Evolutionary conservation across 2,113 vertebrate genomes (phyloP).

Genomic region (Pseudopipra pipra): DNA sequence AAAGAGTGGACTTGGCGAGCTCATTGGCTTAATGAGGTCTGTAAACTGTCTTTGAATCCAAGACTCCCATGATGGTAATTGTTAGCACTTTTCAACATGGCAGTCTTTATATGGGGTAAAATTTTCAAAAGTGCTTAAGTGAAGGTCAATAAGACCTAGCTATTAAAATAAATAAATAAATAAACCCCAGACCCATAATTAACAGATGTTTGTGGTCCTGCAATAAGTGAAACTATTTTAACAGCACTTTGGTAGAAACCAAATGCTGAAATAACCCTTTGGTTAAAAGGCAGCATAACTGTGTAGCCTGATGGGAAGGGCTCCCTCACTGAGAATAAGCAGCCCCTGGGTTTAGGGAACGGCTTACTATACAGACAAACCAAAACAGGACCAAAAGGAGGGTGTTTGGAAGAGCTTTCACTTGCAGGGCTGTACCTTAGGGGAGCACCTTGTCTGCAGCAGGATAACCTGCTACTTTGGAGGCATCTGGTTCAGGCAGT

Average conservation of each 20-base stretch:
- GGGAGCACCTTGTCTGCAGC: background rate
- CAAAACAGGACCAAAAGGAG: background rate
- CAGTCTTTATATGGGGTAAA: constrained; percentile 24
- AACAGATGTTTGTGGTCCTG: constrained; percentile 62
- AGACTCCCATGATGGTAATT: constrained; percentile 6
- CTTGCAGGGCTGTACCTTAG: background rate
- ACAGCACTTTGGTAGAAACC: constrained; percentile 45
- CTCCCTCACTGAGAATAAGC: background rate
- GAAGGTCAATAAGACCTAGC: constrained; percentile 36
- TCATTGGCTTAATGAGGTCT: constrained; percentile 31
- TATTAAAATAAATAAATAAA: constrained; percentile 55
- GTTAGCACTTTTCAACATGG: constrained; percentile 21
- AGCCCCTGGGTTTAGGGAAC: background rate
- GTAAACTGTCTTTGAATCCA: constrained; percentile 30
- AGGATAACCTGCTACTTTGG: background rate
- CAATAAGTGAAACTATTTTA: constrained; percentile 67
- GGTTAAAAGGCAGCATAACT: background rate
- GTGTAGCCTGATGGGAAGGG: background rate
- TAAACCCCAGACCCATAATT: constrained; percentile 11
- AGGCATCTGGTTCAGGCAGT: background rate
- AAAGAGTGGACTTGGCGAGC: background rate
- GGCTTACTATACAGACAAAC: background rate
- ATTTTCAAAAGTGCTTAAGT: constrained; percentile 43
- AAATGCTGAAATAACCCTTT: constrained; percentile 32
- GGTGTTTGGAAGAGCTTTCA: background rate